Base-by-base conservation (phyloP, 2,113 vertebrate species). In the Eurypyga helias region DNA sequence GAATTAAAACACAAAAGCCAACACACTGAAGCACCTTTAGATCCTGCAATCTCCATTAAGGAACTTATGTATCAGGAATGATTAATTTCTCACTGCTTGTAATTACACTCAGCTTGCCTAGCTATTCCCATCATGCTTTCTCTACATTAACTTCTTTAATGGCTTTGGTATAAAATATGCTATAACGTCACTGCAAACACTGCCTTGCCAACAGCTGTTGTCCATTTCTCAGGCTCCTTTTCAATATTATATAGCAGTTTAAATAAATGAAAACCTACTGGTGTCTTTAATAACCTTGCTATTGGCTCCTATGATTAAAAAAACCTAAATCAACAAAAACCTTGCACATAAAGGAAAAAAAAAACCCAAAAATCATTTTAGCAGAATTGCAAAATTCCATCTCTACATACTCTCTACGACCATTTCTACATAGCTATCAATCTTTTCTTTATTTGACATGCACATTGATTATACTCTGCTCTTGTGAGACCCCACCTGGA, bases 271-370 rank as follows among this genome's bases (percentile, higher is more conserved):
- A 84, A 77, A 77, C 69, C 16, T 55, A 10, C 5, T 38, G 17
- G 2, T 51, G 33, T 33, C 25, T 61, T 69, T 55, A 69, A 73
- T 3, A 77, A 60, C 4, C 41, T 46, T 36, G 20, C 2, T 76
- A 31, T 43, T 48, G 17, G 57, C 36, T 61, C 13, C 60, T 11
- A 48, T 41, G 4, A 81, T 48, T 23, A 26, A 54, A 78, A 70
- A 34, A 33, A 13, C 15, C 4, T 3, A 48, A 36, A 7, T 3
- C 4, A 67, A 23, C 0, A 9, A 16, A 54, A 21, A 19, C 24
- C 2, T 51, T 33, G 76, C 80, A 3, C 7, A 49, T 23, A 83
- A 76, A 57, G 20, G 25, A 41, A 83, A 82, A 64, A 11, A 5
- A 83, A 66, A 85, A 7, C 16, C n/a, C n/a, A 83, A 67, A 77